Evolutionary conservation across 1,140 invertebrate species (phyloP).

Genomic region (Grapholita molesta): DNA sequence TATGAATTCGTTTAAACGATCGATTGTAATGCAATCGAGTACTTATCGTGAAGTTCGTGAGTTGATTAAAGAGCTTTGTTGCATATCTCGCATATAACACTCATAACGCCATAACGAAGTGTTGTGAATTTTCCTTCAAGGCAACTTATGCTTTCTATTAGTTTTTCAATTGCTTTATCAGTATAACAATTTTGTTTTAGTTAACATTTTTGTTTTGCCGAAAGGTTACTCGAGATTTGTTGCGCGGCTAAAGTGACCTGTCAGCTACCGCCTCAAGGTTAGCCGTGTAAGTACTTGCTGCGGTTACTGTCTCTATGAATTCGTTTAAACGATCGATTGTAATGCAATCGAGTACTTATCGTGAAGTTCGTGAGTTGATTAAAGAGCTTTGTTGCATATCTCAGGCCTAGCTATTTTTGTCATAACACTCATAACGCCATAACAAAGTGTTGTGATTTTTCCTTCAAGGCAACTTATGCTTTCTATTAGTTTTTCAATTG

Average conservation of each 20-base stretch:
- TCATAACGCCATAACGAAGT: background rate
- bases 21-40: background rate
- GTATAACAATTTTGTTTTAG: too few species aligned
- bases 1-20: background rate
- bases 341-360: background rate
- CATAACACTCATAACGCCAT: background rate
- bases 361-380: background rate
- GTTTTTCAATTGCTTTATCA: background rate
- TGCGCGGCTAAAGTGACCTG: constrained; percentile 37
- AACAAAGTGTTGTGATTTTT: background rate
- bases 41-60: background rate
- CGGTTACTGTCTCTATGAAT: constrained; percentile 4
- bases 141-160: background rate
- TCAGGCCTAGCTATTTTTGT: background rate
- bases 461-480: background rate
- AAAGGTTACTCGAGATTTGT: constrained; percentile 52
- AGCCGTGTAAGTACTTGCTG: constrained; percentile 18
- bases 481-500: background rate
- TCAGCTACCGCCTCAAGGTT: constrained; percentile 64
- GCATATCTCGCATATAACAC: background rate
- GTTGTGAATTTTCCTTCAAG: background rate
- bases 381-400: background rate
- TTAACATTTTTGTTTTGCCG: constrained; percentile 43
- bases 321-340: background rate
- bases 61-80: background rate